Conservation (phyloP, 2,888 invertebrate genomes). For the Heliconius sara region DNA sequence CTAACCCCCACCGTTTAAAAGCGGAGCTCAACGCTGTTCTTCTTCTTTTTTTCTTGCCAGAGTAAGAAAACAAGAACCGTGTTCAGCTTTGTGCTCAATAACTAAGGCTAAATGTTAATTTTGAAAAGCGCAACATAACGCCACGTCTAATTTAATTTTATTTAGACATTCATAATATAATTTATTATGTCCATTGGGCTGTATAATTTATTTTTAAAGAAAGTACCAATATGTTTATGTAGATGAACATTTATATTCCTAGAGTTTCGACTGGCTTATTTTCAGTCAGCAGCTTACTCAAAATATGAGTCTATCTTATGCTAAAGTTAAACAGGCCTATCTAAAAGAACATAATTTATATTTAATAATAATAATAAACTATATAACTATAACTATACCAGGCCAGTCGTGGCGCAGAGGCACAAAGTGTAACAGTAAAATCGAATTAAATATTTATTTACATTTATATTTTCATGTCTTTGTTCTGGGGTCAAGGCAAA, state of each 20-base stretch:
- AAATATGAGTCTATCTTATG: constrained; percentile 4
- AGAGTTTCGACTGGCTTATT: constrained; percentile 3
- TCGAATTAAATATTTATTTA: no score
- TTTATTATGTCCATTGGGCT: not conserved
- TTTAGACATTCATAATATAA: not conserved
- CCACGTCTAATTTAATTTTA: not conserved
- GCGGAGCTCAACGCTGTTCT: no score
- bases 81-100: no score
- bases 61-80: no score
- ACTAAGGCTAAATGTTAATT: not conserved
- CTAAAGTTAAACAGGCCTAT: not conserved
- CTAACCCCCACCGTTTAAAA: no score
- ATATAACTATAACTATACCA: no score
- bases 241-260: constrained; percentile 13
- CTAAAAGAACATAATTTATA: not conserved
- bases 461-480: no score
- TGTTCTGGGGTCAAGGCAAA: no score
- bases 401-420: no score
- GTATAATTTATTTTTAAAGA: not conserved
- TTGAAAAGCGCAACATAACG: not conserved
- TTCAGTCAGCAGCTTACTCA: constrained; percentile 15
- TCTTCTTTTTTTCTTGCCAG: no score
- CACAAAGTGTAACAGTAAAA: no score
- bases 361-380: no score
- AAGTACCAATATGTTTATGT: not conserved